These are phyloP conservation scores for Molorchus minor DNA, from an alignment of 2,888 invertebrate species.

Conservation along the genomic window DNA sequence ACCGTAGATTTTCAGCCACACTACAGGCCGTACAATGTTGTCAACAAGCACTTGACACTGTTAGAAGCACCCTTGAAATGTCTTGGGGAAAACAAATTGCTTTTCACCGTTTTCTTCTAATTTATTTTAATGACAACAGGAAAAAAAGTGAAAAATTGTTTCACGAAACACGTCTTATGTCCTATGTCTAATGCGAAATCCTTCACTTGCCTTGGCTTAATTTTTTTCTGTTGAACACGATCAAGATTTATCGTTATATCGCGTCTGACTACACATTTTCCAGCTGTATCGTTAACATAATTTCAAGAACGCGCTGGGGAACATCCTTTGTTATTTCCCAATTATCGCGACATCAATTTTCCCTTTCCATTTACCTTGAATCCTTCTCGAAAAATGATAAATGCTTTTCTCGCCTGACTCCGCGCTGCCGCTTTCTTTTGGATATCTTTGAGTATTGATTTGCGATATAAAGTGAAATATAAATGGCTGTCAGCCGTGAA, in stretches of 20 bases:
- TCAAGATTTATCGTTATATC: too few species aligned
- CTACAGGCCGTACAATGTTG: not conserved
- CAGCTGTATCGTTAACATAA: too few species aligned
- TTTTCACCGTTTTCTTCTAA: constrained; percentile 5
- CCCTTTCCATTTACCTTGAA: constrained; percentile 7
- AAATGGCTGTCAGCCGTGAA: not conserved
- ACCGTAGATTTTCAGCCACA: not conserved
- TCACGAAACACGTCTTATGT: too few species aligned
- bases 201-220: too few species aligned
- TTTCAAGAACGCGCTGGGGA: too few species aligned
- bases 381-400: constrained; percentile 13
- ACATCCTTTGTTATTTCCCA: not conserved
- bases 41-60: constrained; percentile 5
- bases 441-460: constrained; percentile 8
- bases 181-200: too few species aligned
- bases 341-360: constrained; percentile 13
- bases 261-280: too few species aligned
- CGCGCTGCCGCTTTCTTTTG: not conserved
- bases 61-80: constrained; percentile 5
- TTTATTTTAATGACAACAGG: constrained; percentile 2
- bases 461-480: constrained; percentile 5
- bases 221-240: too few species aligned
- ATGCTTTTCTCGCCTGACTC: not conserved
- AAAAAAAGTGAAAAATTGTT: constrained; percentile 5
- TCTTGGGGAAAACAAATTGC: constrained; percentile 8